phyloP scores from a whole-genome alignment of 2,113 vertebrate genomes.

The Stigmatopora nigra region DNA sequence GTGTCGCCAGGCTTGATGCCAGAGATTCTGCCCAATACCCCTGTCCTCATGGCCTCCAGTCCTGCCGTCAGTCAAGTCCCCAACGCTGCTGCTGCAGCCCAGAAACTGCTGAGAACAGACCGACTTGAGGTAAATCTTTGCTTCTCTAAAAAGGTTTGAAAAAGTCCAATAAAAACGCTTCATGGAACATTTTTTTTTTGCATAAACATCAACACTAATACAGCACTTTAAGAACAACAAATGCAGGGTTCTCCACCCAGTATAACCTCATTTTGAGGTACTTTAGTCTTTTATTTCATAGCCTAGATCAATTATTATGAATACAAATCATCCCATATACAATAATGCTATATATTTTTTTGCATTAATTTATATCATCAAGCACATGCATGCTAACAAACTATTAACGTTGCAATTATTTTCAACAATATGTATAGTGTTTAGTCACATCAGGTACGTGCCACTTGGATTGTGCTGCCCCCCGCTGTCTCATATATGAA shows the following conservation, averaged over 20 bases:
- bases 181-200: slow-evolving; percentile 1
- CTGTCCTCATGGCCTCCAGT: slow-evolving; percentile 87
- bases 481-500: slow-evolving; percentile 48
- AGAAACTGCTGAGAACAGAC: slow-evolving; percentile 95
- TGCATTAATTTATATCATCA: not conserved
- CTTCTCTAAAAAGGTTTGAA: not conserved
- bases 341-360: not conserved
- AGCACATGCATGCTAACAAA: not conserved
- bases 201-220: slow-evolving; percentile 2
- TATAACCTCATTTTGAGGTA: not conserved
- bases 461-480: slow-evolving; percentile 55
- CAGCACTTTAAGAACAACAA: slow-evolving; percentile 5
- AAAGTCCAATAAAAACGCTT: slow-evolving; percentile 10
- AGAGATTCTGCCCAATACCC: slow-evolving; percentile 85
- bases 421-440: not conserved
- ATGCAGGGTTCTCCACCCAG: not conserved
- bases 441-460: slow-evolving; percentile 4
- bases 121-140: slow-evolving; percentile 83
- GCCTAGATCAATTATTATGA: not conserved
- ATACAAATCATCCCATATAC: not conserved
- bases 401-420: not conserved
- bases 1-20: slow-evolving; percentile 92
- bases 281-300: slow-evolving; percentile 11
- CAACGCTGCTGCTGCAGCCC: slow-evolving; percentile 81
- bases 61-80: slow-evolving; percentile 77